Base-by-base conservation (phyloP, 2,113 vertebrate species). In the Raja brachyura region DNA sequence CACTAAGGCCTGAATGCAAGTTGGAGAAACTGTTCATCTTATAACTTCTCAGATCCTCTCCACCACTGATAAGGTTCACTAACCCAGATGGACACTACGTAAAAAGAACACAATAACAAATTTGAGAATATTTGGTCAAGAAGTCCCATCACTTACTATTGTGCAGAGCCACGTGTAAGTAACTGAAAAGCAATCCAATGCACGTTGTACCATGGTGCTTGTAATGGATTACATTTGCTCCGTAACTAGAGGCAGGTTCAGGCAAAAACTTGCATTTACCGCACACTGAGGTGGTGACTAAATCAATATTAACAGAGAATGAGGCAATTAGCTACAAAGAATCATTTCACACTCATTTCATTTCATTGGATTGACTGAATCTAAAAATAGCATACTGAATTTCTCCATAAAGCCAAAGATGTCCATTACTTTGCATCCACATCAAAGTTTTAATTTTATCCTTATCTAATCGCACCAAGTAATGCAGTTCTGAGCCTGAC, bases 191-290 rank as follows among this genome's bases (percentile, higher is more conserved):
- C 83, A 86, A 59, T 25, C 13, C 25, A 86, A 86, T n/a, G 81
- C 9, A 2, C 48, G 11, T 28, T 8, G 7, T 83, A 59, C 16
- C 5, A 28, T n/a, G 5, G 20, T 61, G 54, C 13, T 63, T 86
- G 56, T 59, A 56, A 86, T n/a, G 81, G 14, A 3, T 25, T 61
- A 86, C n/a, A 13, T n/a, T 22, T 86, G 25, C 10, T 8, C 61
- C 11, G 5, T 59, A n/a, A 61, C 11, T 4, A 28, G 56, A 86
- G 56, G 81, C 81, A 86, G 11, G 56, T n/a, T 56, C 54, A 61
- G 28, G 28, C 81, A 86, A 61, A 86, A 6, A n/a, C 56, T 86
- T 86, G 5, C 81, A 86, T n/a, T 86, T 61, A 86, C 81, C 59
- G n/a, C 56, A 61, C 11, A n/a, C 25, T n/a, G 56, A 61, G 81